Conservation (phyloP, 1,140 invertebrate species). For the Spodoptera litura region DNA sequence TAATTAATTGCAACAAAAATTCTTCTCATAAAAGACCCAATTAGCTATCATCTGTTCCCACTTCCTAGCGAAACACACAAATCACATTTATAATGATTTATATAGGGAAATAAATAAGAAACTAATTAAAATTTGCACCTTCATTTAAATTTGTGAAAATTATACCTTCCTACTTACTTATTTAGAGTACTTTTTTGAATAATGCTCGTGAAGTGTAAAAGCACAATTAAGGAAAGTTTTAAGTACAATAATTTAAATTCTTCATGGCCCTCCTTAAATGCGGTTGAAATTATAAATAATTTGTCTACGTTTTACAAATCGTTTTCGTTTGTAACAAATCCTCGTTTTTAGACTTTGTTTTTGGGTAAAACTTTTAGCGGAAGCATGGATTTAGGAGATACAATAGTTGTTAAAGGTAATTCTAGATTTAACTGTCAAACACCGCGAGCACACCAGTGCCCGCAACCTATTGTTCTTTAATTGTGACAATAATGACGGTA, state of each 20-base stretch:
- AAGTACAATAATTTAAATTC: constrained; percentile 6
- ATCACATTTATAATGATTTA: constrained; percentile 16
- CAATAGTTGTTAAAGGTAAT: too few relatives aligned
- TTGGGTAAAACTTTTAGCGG: neutral
- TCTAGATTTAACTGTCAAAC: too few relatives aligned
- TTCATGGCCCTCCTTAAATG: neutral
- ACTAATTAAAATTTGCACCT: constrained; percentile 7
- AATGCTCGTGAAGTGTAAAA: constrained; percentile 22
- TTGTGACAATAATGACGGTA: too few relatives aligned
- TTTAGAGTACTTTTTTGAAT: neutral
- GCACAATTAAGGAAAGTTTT: constrained; percentile 15
- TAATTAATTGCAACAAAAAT: too few relatives aligned
- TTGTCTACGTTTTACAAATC: constrained; percentile 12
- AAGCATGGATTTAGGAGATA: too few relatives aligned
- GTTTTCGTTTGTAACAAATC: neutral
- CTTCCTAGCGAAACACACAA: neutral
- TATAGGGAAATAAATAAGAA: constrained; percentile 9
- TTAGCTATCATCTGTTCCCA: neutral
- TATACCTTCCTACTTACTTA: neutral
- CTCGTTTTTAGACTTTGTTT: neutral
- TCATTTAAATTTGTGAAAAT: constrained; percentile 21
- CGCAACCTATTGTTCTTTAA: too few relatives aligned
- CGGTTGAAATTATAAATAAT: constrained; percentile 33
- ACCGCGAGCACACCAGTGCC: too few relatives aligned
- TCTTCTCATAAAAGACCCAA: neutral